These are phyloP conservation scores for Napeogenes sylphis DNA, from an alignment of 2,888 invertebrate species.

Conservation along the genomic window DNA sequence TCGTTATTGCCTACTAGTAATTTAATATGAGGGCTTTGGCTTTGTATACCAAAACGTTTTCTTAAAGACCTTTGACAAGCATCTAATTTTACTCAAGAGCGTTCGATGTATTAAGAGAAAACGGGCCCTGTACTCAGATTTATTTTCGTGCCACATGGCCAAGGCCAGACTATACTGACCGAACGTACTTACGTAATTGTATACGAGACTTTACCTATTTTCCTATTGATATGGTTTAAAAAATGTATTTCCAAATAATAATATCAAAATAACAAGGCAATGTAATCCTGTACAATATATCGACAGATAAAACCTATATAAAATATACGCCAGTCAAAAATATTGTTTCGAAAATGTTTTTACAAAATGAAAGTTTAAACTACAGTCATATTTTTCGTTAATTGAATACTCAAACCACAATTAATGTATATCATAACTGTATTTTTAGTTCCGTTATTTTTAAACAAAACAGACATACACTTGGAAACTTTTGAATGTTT, in stretches of 20 bases:
- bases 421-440: neutral
- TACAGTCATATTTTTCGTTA: too few species aligned
- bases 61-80: neutral
- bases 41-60: neutral
- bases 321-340: too few species aligned
- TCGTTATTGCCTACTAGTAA: too few species aligned
- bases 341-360: too few species aligned
- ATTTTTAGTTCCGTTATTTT: too few species aligned
- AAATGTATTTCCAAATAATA: too few species aligned
- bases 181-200: conserved; percentile 32
- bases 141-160: conserved; percentile 40
- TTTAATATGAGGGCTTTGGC: neutral
- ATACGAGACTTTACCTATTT: conserved; percentile 9
- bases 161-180: conserved; percentile 39
- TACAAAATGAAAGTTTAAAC: too few species aligned
- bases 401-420: neutral
- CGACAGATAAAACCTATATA: too few species aligned
- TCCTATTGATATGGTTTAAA: neutral
- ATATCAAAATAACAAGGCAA: too few species aligned
- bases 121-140: conserved; percentile 19
- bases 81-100: conserved; percentile 11
- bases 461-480: too few species aligned
- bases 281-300: too few species aligned
- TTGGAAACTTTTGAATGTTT: too few species aligned
- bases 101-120: conserved; percentile 13